Evolutionary conservation across 2,113 vertebrate species (phyloP).

Genomic region (Dinomys branickii): DNA sequence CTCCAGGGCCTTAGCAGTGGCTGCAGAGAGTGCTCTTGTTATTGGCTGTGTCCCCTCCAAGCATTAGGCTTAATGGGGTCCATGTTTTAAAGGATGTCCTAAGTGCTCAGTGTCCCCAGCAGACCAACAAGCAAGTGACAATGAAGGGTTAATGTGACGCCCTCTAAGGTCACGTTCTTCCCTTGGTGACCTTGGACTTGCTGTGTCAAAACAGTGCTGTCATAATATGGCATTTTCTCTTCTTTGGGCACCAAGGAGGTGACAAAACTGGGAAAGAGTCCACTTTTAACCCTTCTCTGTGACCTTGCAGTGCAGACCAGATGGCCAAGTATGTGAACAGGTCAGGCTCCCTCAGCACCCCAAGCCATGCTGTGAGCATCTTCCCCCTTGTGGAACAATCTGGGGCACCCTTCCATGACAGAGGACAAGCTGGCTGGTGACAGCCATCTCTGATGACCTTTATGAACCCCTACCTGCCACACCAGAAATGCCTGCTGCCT

Average conservation of each 20-base stretch:
- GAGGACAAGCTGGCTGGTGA: not conserved
- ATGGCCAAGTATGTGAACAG: fast-evolving
- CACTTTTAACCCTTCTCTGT: not conserved
- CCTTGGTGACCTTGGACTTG: not conserved
- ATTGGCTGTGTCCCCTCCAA: not conserved
- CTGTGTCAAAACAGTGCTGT: not conserved
- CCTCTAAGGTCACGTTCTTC: not conserved
- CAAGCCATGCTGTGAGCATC: not conserved
- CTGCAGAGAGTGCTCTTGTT: not conserved
- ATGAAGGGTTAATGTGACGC: not conserved
- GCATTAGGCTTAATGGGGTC: not conserved
- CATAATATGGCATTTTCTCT: not conserved
- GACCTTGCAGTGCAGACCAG: not conserved
- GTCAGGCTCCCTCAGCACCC: not conserved
- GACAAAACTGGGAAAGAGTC: not conserved
- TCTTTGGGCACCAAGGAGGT: not conserved
- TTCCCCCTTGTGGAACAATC: not conserved
- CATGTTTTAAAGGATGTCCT: not conserved
- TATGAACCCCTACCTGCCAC: not conserved
- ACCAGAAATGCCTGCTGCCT: not conserved
- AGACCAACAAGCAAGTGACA: not conserved
- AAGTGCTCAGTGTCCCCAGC: not conserved
- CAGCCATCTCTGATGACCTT: not conserved
- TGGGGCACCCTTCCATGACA: not conserved
- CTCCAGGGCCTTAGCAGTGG: not conserved